Base-by-base conservation (phyloP, 1,140 invertebrate genomes). In the Neodiprion lecontei region DNA sequence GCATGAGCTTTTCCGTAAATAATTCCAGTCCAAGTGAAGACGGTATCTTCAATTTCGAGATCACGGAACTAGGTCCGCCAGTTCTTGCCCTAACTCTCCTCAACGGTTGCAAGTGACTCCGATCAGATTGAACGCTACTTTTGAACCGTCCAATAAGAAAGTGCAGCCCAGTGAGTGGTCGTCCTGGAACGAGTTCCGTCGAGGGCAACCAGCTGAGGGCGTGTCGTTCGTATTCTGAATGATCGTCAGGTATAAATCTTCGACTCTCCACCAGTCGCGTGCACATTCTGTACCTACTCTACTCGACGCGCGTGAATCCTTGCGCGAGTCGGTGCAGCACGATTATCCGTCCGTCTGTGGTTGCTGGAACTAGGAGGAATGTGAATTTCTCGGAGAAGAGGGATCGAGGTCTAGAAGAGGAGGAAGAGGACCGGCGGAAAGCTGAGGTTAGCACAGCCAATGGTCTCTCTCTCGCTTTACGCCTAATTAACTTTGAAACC, bases 401-500 rank as follows among this genome's bases (percentile, higher is more conserved):
- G 5, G 2, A 40, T 40, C 2, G 28, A 40, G 28, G 28, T 5
- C 11, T 14, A 61, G 53, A 61, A 17, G 4, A 17, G n/a, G 28
- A 40, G 53, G 53, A 61, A 61, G 53, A 61, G 8, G n/a, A 17
- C 53, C 11, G 11, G 53, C 0, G n/a, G 11, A 61, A n/a, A 12
- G 28, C 2, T 40, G 28, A 40, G 28, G 11, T 61, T 12, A 14
- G 53, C 7, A 61, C 11, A 12, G 8, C 11, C 11, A 17, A 5
- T 61, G n/a, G 11, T 9, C 11, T 61, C 53, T 53, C 50, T 61
- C 53, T 9, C 7, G 11, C n/a, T 61, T 61, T 17, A 61, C n/a
- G 53, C 53, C 53, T 61, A 61, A 61, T 61, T 61, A 61, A 61
- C 53, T 61, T 17, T 61, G n/a, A 61, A 61, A 61, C 53, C 53